phyloP scores from a whole-genome alignment of 1,140 invertebrate species.

The Phymastichus coffea region DNA sequence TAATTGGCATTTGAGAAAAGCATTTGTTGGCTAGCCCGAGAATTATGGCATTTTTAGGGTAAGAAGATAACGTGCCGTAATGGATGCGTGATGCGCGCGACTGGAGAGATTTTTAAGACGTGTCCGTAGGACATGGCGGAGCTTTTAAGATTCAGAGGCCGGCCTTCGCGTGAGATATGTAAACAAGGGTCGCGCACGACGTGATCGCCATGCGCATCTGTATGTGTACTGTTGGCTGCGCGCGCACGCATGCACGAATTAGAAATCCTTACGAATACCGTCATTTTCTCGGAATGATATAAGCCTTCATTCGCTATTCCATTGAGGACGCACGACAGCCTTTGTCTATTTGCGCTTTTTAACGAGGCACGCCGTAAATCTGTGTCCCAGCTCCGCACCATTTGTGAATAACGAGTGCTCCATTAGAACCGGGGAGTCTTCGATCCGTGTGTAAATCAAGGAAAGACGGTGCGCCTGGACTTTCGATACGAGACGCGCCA shows the following conservation, averaged over 20 bases:
- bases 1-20: slow-evolving; percentile 8
- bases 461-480: too few relatives aligned
- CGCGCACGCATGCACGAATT: background rate
- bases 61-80: slow-evolving; percentile 8
- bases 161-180: slow-evolving; percentile 43
- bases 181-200: slow-evolving; percentile 47
- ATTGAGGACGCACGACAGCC: too few relatives aligned
- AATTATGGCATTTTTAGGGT: slow-evolving; percentile 22
- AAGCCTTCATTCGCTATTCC: background rate
- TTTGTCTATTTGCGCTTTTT: too few relatives aligned
- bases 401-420: too few relatives aligned
- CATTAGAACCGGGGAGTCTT: too few relatives aligned
- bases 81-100: background rate
- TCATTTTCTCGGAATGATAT: slow-evolving; percentile 38
- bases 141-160: slow-evolving; percentile 42
- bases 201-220: slow-evolving; percentile 46
- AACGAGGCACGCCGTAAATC: too few relatives aligned
- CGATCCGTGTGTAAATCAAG: too few relatives aligned
- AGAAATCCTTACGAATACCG: slow-evolving; percentile 23
- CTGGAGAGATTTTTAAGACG: slow-evolving; percentile 8
- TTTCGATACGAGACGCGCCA: too few relatives aligned
- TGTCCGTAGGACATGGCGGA: slow-evolving; percentile 21
- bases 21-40: background rate
- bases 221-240: slow-evolving; percentile 23
- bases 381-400: too few relatives aligned